These are phyloP conservation scores for Elysia chlorotica DNA, from an alignment of 1,140 invertebrate species.

Conservation along the genomic window DNA sequence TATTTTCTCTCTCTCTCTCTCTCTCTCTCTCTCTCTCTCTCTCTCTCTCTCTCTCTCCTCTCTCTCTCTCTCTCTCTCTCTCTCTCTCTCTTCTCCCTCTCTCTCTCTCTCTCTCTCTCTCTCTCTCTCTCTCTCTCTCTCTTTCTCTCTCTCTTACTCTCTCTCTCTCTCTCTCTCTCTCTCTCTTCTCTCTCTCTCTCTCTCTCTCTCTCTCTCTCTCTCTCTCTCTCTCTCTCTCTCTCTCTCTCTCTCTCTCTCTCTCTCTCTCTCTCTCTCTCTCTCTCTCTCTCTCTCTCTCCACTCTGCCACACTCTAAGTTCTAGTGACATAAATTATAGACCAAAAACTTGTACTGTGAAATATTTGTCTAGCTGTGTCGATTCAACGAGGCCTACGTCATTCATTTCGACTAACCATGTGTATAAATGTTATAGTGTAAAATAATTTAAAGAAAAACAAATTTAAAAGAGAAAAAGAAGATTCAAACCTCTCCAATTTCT, in stretches of 20 bases:
- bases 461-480: too few relatives aligned
- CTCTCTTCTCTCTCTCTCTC: constrained; percentile 1
- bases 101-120: not conserved
- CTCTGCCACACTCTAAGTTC: constrained; percentile 1
- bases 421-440: constrained; percentile 4
- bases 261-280: not conserved
- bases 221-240: constrained; percentile 10
- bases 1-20: not conserved
- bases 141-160: not conserved
- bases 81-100: not conserved
- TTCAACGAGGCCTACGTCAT: not conserved
- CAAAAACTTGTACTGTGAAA: not conserved
- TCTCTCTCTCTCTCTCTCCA: not conserved
- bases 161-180: not conserved
- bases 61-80: not conserved
- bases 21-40: not conserved
- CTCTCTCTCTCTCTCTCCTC: not conserved
- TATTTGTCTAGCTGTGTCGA: not conserved
- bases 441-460: constrained; percentile 4
- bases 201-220: constrained; percentile 16
- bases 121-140: not conserved
- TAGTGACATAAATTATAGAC: not conserved
- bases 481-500: too few relatives aligned
- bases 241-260: not conserved
- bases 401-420: not conserved